Conservation (phyloP, 2,113 vertebrate genomes). For the Stegastes partitus region DNA sequence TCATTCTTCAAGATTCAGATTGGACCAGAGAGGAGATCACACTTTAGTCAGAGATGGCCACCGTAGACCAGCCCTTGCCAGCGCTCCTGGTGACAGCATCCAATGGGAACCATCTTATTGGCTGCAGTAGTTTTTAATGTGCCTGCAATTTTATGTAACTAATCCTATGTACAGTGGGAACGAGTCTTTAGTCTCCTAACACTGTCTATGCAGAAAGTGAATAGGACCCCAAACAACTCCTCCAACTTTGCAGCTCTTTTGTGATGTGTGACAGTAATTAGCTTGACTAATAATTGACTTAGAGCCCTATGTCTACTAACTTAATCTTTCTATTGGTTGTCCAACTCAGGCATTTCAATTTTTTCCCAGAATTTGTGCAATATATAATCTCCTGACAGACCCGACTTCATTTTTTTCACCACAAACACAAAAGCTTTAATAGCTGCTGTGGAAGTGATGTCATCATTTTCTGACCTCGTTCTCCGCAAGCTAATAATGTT, state of each 20-base stretch:
- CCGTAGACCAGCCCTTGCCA: too few relatives aligned
- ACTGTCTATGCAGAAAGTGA: not conserved
- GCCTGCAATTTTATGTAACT: too few relatives aligned
- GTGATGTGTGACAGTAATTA: not conserved
- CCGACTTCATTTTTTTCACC: slow-evolving; percentile 3
- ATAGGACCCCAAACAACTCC: not conserved
- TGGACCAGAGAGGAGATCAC: too few relatives aligned
- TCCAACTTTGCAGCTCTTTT: not conserved
- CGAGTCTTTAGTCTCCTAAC: not conserved
- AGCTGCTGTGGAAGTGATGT: slow-evolving; percentile 42
- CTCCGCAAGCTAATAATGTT: slow-evolving; percentile 5
- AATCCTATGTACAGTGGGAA: too few relatives aligned
- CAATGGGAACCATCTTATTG: too few relatives aligned
- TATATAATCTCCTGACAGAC: slow-evolving; percentile 1
- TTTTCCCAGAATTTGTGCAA: not conserved
- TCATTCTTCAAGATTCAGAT: too few relatives aligned
- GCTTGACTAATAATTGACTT: too few relatives aligned
- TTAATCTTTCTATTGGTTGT: not conserved
- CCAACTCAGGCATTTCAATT: not conserved
- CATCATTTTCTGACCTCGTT: slow-evolving; percentile 3
- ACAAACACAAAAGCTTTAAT: slow-evolving; percentile 11
- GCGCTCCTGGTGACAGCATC: too few relatives aligned
- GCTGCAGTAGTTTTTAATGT: too few relatives aligned
- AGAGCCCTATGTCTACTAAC: too few relatives aligned
- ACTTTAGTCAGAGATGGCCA: too few relatives aligned